phyloP scores from a whole-genome alignment of 2,113 vertebrate species.

The Ptychochromis oligacanthus region DNA sequence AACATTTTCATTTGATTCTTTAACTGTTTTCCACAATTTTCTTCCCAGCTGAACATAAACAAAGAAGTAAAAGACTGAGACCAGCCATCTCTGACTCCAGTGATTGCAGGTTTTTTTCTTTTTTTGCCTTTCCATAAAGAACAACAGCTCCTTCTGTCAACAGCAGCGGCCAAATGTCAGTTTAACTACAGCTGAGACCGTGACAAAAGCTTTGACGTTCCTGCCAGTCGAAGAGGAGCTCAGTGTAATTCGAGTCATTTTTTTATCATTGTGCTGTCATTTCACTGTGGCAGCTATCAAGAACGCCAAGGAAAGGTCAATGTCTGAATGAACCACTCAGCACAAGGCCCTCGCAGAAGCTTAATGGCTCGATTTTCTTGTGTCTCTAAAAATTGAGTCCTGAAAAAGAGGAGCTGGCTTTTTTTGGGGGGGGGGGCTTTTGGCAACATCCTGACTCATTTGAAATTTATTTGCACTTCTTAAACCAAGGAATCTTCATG shows the following conservation, averaged over 20 bases:
- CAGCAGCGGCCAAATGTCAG: neutral
- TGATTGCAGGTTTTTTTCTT: neutral
- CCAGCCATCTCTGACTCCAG: neutral
- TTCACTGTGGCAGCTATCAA: slow-evolving; percentile 10
- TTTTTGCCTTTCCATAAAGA: neutral
- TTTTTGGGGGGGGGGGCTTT: no score
- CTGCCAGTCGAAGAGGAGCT: neutral
- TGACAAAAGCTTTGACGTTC: neutral
- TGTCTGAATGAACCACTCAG: neutral
- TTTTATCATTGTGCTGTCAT: slow-evolving; percentile 15
- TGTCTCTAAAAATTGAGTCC: neutral
- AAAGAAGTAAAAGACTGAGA: neutral
- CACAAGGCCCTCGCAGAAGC: neutral
- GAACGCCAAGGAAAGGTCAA: slow-evolving; percentile 26
- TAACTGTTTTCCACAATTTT: neutral
- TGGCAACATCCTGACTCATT: neutral
- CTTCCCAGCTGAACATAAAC: neutral
- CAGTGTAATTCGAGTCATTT: slow-evolving; percentile 9
- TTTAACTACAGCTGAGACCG: neutral
- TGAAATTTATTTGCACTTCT: neutral
- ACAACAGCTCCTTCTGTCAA: neutral
- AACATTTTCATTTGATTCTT: neutral
- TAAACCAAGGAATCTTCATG: neutral
- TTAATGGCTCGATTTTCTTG: slow-evolving; percentile 10
- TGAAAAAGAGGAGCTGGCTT: neutral